Evolutionary conservation across 2,113 vertebrate genomes (phyloP).

Genomic region (Sardina pilchardus): DNA sequence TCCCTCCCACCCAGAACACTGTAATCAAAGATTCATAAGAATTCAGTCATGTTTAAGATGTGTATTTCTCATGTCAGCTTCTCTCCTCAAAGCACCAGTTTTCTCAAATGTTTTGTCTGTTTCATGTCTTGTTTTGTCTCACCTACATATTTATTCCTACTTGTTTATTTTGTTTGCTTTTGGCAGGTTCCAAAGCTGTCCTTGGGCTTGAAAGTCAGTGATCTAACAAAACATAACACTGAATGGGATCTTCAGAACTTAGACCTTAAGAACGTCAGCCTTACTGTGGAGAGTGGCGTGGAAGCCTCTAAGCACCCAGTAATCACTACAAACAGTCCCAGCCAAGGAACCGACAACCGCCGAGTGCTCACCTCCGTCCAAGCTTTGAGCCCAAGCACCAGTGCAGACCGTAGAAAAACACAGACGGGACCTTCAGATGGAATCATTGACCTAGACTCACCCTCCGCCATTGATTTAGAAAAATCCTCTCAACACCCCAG

Average conservation of each 20-base stretch:
- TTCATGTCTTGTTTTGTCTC: background rate
- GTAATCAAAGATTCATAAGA: background rate
- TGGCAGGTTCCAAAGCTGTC: conserved; percentile 37
- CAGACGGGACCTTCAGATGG: background rate
- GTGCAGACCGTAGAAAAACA: background rate
- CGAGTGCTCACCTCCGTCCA: conserved; percentile 45
- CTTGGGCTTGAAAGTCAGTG: conserved; percentile 22
- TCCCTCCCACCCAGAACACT: background rate
- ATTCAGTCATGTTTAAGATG: background rate
- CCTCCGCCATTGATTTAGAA: conserved; percentile 22
- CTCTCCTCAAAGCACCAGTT: background rate
- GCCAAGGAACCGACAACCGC: conserved; percentile 20
- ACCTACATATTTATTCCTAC: background rate
- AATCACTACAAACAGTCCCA: conserved; percentile 17
- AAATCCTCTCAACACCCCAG: background rate
- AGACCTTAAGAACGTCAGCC: conserved; percentile 12
- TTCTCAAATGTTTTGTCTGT: background rate
- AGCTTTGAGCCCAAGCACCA: background rate
- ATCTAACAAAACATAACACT: conserved; percentile 1
- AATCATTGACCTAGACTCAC: conserved; percentile 36
- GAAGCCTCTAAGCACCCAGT: conserved; percentile 1
- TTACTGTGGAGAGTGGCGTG: conserved; percentile 39
- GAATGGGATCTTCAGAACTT: conserved; percentile 17
- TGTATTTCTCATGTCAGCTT: conserved; percentile 12
- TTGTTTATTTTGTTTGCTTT: background rate